These are phyloP conservation scores for Cathartes aura DNA, from an alignment of 2,113 vertebrate species.

Conservation along the genomic window DNA sequence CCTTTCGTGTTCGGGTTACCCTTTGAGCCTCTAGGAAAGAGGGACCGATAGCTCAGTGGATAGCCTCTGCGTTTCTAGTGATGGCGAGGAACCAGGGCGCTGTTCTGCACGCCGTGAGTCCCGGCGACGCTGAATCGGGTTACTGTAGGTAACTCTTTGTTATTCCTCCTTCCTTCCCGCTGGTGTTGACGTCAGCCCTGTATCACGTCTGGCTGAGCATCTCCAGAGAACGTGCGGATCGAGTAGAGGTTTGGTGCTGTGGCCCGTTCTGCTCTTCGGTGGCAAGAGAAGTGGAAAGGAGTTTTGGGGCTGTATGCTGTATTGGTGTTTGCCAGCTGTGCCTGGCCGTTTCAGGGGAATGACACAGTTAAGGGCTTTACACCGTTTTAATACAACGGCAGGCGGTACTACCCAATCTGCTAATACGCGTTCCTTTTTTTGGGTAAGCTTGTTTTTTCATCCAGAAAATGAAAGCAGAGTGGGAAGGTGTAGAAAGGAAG, in stretches of 20 bases:
- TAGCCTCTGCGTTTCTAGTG: rapidly evolving
- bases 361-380: not conserved
- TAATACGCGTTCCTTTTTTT: rapidly evolving
- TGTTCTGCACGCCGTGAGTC: not conserved
- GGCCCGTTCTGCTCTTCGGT: not conserved
- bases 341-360: not conserved
- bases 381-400: not conserved
- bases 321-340: not conserved
- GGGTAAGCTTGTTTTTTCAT: not conserved
- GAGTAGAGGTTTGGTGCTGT: not conserved
- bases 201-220: not conserved
- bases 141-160: not conserved
- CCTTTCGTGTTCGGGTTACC: not conserved
- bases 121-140: rapidly evolving
- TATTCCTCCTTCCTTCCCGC: not conserved
- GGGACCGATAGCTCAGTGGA: not conserved
- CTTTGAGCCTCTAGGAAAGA: not conserved
- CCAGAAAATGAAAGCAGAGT: not conserved
- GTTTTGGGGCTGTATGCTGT: not conserved
- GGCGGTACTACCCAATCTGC: rapidly evolving
- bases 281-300: not conserved
- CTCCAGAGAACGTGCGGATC: rapidly evolving
- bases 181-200: rapidly evolving
- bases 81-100: rapidly evolving
- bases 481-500: not conserved